Base-by-base conservation (phyloP, 2,113 vertebrate species). In the Rhynchomys soricoides region DNA sequence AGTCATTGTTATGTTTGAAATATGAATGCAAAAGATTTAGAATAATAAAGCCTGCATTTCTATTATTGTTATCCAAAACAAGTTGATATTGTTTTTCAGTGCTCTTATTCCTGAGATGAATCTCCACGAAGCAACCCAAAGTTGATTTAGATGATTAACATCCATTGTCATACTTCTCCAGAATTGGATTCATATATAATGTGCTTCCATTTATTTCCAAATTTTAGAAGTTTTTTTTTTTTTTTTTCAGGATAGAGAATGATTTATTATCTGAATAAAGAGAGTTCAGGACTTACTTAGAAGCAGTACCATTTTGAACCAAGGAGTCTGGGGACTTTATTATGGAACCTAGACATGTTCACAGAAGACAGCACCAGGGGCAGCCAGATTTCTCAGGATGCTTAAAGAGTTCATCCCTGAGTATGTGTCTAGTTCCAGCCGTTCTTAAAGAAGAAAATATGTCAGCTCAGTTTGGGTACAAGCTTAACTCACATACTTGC, bases 161-260 rank as follows among this genome's bases (percentile, higher is more conserved):
- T 86, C 83, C 74, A 1, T 93, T 50, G n/a, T 19, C 57, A 64
- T 24, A 85, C 15, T n/a, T 89, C 37, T 91, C 16, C 50, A 5
- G 71, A 94, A 86, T 10, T 66, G 9, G 22, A 59, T 70, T 70
- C 1, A 90, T 7, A 48, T 57, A 52, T 31, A 45, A 62, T 75
- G 29, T 89, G 29, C 31, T 94, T 88, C 13, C 71, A 93, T 70
- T 96, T 94, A 89, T 57, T 68, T 91, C 79, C 24, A 43, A 66
- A 57, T 17, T 95, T 92, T 79, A 81, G 64, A 79, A 34, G 31
- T 8, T 5, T 40, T 43, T 52, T 48, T 50, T 43, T 52, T 48
- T 50, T 52, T 70, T 71, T 48, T 50, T 19, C n/a, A 71, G 66
- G 24, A 52, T 24, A 10, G 66, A n/a, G 21, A 71, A 71, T 40